A percentile compares a stretch with the other conserved stretches of the same genome.
These are phyloP conservation scores for Siniperca undulata DNA, from an alignment of 2,797 vertebrate species.

Conservation along the genomic window DNA sequence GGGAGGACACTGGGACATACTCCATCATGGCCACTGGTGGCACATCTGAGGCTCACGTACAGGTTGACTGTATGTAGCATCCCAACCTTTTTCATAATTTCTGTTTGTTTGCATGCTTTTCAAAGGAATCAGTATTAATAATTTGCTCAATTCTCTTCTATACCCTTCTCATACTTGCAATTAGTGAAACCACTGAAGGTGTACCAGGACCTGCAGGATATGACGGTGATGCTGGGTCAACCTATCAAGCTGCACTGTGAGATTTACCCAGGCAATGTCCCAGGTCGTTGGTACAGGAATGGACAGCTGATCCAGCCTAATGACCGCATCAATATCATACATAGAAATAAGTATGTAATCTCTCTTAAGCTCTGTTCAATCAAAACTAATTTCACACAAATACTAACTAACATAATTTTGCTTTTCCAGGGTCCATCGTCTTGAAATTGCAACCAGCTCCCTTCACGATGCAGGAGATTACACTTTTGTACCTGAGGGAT, in stretches of 20 bases:
- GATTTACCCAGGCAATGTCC: conserved; percentile 91
- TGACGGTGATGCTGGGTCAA: conserved; percentile 91
- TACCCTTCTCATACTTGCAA: background rate
- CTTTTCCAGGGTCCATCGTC: conserved; percentile 89
- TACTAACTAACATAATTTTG: background rate
- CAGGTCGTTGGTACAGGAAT: conserved; percentile 97
- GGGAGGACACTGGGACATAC: conserved; percentile 93
- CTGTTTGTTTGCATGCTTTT: background rate
- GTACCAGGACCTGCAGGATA: conserved; percentile 89
- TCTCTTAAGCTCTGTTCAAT: background rate
- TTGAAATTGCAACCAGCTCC: conserved; percentile 87
- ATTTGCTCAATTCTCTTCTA: background rate
- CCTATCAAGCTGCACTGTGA: conserved; percentile 96
- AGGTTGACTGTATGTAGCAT: conserved; percentile 90
- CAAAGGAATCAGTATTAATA: background rate
- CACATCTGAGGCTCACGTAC: conserved; percentile 90
- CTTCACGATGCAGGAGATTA: conserved; percentile 96
- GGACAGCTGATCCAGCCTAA: conserved; percentile 92
- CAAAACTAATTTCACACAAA: background rate
- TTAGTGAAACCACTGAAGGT: conserved; percentile 97
- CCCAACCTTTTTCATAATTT: accelerated
- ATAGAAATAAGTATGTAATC: conserved; percentile 90
- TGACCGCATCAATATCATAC: conserved; percentile 91
- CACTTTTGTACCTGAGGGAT: conserved; percentile 95
- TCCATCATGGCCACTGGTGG: conserved; percentile 96